phyloP scores from a whole-genome alignment of 2,113 vertebrate genomes.

The Petaurus breviceps region DNA sequence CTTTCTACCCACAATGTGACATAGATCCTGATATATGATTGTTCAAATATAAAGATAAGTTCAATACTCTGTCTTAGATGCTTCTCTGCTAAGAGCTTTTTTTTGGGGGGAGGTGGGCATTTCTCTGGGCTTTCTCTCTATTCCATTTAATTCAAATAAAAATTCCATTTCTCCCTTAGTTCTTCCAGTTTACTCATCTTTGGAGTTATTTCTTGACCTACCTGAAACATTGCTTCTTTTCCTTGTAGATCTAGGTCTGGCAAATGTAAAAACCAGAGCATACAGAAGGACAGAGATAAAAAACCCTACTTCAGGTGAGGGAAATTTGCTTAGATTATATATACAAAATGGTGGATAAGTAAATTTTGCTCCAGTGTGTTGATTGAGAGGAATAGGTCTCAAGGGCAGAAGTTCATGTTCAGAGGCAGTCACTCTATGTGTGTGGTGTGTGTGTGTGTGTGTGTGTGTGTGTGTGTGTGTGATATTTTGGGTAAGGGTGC shows the following conservation, averaged over 20 bases:
- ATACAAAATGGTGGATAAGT: neutral
- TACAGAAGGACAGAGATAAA: neutral
- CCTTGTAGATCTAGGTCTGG: neutral
- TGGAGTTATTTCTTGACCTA: neutral
- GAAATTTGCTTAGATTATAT: neutral
- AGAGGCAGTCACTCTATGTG: too few relatives aligned
- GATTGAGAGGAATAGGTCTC: too few relatives aligned
- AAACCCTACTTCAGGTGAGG: neutral
- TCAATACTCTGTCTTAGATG: neutral
- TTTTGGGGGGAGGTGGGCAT: neutral
- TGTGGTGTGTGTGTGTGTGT: too few relatives aligned
- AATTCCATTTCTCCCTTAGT: neutral
- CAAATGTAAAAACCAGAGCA: neutral
- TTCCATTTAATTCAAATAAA: neutral
- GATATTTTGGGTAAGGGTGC: too few relatives aligned
- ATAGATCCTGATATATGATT: neutral
- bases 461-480: too few relatives aligned
- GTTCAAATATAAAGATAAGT: neutral
- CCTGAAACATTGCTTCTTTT: neutral
- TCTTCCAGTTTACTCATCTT: neutral
- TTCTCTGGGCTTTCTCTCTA: neutral
- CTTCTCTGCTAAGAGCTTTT: neutral
- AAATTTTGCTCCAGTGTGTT: neutral
- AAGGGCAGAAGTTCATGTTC: too few relatives aligned
- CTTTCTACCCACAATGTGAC: too few relatives aligned